Evolutionary conservation across 2,113 vertebrate species (phyloP), one percentile per base, ranked within the genome.

Genomic region (Lycaon pictus): DNA sequence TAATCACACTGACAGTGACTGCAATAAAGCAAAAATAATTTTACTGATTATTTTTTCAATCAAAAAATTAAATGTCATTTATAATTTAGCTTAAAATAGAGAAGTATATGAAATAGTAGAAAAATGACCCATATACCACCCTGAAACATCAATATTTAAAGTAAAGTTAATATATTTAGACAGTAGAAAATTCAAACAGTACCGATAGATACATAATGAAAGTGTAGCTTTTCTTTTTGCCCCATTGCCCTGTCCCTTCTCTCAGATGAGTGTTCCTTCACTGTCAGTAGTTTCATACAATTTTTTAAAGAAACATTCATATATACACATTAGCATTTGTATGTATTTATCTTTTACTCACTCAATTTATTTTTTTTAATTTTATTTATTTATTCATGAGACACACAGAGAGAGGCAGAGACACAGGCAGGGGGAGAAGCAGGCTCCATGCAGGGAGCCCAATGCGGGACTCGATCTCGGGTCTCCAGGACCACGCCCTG

Each of bases 21-120:
- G 43, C 32, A 89, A 32, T 91, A 90, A 15, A 97, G 20, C 71
- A 23, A 91, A 97, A 97, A 69, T 25, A 74, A 71, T 97, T 93
- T 96, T 93, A n/a, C 25, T 71, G 51, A 79, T 95, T 84, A 53
- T 92, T 88, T 92, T 93, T 95, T 62, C 3, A 92, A 43, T 37
- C 88, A 96, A 92, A 87, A 88, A 43, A 69, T 63, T 92, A 95
- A 88, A 71, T 92, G 11, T 69, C 35, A 92, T 77, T 90, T 20
- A 67, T 84, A 88, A 65, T 95, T 96, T 71, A 76, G 17, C 81
- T 83, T 85, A 95, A 63, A 65, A 56, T 58, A 90, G 11, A 80
- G 12, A 90, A 51, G 17, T 77, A 80, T 77, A 89, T 25, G 83
- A 82, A 92, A 55, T 65, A 53, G 93, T 86, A 80, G 60, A 88